Base-by-base conservation (phyloP, 1,140 invertebrate genomes). In the Diprion similis region DNA sequence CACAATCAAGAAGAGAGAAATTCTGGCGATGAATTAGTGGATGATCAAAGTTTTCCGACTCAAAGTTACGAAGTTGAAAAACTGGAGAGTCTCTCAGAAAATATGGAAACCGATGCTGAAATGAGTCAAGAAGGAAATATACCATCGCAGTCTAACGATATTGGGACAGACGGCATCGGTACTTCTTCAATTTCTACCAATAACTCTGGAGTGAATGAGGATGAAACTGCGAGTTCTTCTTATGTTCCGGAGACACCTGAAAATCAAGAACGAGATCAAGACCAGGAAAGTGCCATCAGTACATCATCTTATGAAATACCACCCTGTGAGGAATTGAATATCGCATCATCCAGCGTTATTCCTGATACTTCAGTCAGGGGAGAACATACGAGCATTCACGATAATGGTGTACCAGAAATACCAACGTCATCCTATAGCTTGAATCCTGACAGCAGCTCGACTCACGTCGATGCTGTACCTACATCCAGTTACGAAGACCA, bases 221-320 rank as follows among this genome's bases (percentile, higher is more conserved):
- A 88, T 65, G 87, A 88, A 46, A 87, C 85, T 0, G 86, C 86
- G 1, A 86, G 86, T 59, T 88, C 86, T 6, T 87, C 86, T 0
- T 88, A 88, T 37, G 84, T 88, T 0, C 87, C 87, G 4, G 87
- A 88, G 75, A 88, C 87, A 4, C 87, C 87, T 1, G 87, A 87
- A 48, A 85, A 81, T 37, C 87, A 88, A 46, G 86, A 88, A 71
- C 81, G 87, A 8, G 87, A 88, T 73, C 87, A 87, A 48, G 87
- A 88, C 73, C 87, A 88, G 68, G 87, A 88, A 59, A 87, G 86
- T 71, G 87, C 87, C 13, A 88, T 88, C 45, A 88, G 86, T 71
- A 88, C 86, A 0, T 88, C 87, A 0, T 88, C 86, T 4, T 88
- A 87, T n/a, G 87, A 88, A 64, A 88, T 88, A 6, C 83, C 86